A percentile compares a stretch with the other conserved stretches of the same genome.
Evolutionary conservation across 2,113 vertebrate genomes (phyloP).

Genomic region (Hemichromis elongatus): DNA sequence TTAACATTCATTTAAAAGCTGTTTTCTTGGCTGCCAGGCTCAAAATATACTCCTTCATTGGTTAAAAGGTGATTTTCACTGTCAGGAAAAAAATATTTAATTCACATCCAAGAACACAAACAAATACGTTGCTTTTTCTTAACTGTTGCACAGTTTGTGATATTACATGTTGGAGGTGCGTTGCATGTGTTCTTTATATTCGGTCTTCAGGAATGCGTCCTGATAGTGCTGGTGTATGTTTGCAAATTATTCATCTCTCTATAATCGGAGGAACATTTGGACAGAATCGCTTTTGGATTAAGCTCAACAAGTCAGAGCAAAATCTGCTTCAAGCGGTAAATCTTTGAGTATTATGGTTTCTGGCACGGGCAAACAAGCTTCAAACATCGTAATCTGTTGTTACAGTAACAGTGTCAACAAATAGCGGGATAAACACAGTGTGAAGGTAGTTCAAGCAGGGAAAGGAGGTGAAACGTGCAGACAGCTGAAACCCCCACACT

Average conservation of each 20-base stretch:
- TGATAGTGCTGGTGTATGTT: neutral
- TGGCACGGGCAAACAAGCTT: neutral
- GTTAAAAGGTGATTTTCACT: neutral
- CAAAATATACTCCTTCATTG: neutral
- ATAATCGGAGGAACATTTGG: neutral
- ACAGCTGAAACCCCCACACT: neutral
- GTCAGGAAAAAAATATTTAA: neutral
- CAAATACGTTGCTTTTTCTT: neutral
- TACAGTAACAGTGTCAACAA: conserved; percentile 39
- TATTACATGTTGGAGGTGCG: neutral
- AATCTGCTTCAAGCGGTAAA: conserved; percentile 12
- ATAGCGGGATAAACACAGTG: conserved; percentile 9
- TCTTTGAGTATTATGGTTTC: neutral
- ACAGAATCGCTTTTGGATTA: conserved; percentile 3
- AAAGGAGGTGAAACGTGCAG: conserved; percentile 27
- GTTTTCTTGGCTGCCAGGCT: neutral
- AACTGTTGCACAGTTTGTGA: neutral
- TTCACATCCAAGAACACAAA: neutral
- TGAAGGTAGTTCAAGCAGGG: conserved; percentile 13
- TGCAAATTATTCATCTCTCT: neutral
- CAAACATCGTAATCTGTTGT: conserved; percentile 10
- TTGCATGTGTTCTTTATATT: neutral
- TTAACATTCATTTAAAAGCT: neutral
- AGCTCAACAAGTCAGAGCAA: neutral
- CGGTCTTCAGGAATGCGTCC: neutral